Evolutionary conservation across 30 jellyfish, hydroid and myxozoan species (phyloP).

Genomic region (Cassiopea xamachana): DNA sequence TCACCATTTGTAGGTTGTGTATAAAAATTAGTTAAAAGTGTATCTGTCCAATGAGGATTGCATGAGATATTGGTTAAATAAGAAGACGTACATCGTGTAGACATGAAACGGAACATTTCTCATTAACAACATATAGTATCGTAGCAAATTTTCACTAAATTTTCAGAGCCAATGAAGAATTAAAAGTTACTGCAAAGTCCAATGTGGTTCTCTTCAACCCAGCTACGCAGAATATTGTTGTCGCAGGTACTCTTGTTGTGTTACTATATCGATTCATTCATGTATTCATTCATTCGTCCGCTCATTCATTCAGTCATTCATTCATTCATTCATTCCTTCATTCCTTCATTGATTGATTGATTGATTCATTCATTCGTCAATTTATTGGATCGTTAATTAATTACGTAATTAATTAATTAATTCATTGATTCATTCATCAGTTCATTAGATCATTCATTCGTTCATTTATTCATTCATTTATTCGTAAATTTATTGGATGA

Average conservation of each 20-base stretch:
- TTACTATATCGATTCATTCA: neutral
- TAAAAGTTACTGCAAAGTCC: conserved; percentile 80
- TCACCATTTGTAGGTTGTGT: no score
- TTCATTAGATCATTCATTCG: neutral
- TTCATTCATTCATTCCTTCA: neutral
- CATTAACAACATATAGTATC: no score
- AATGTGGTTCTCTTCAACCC: conserved; percentile 87
- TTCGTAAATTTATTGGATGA: neutral
- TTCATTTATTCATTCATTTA: neutral
- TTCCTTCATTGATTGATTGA: neutral
- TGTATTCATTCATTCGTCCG: neutral
- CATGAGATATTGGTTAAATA: no score
- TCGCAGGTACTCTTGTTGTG: conserved; percentile 51
- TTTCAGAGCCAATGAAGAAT: conserved; percentile 75
- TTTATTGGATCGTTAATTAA: neutral
- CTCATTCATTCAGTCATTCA: neutral
- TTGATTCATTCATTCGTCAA: neutral
- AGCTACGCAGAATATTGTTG: conserved; percentile 26
- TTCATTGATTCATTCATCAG: neutral
- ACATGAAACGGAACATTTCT: no score
- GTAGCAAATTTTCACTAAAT: neutral
- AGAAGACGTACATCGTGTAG: no score
- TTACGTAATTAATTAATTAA: neutral
- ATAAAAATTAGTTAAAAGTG: no score
- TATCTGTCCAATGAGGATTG: no score